Conservation (phyloP, 35 echinoderm and acorn worm genomes). For the Eucidaris tribuloides region DNA sequence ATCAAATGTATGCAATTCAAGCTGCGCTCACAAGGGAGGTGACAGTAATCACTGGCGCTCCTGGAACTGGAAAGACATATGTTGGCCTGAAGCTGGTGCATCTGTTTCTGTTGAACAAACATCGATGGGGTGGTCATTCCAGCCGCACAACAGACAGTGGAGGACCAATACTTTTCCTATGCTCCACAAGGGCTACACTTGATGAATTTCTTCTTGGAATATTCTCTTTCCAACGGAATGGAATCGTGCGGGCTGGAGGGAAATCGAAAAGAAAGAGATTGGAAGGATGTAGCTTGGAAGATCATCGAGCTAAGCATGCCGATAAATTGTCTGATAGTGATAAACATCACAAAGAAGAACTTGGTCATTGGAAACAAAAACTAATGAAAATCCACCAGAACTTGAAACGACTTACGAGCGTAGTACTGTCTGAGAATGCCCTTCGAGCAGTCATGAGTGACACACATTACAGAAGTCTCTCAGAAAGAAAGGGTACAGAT, state of each 20-base stretch:
- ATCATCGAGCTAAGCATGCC: not conserved
- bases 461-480: conserved; percentile 16
- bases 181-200: conserved; percentile 81
- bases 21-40: conserved; percentile 66
- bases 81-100: conserved; percentile 73
- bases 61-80: conserved; percentile 90
- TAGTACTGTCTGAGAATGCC: not conserved
- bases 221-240: conserved; percentile 43
- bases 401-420: not conserved
- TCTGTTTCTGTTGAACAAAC: conserved; percentile 50
- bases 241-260: conserved; percentile 75
- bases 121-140: conserved; percentile 11
- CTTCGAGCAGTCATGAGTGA: conserved; percentile 17
- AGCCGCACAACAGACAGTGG: not conserved
- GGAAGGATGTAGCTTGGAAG: not conserved
- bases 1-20: conserved; percentile 48
- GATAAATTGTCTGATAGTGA: not conserved
- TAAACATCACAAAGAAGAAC: not conserved
- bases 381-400: not conserved
- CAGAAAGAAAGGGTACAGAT: not conserved
- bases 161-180: conserved; percentile 78
- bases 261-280: conserved; percentile 14
- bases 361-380: not conserved
- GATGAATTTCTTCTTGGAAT: conserved; percentile 92
- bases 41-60: conserved; percentile 80